Evolutionary conservation across 1,140 invertebrate species (phyloP).

Genomic region (Helicorthomorpha holstii): DNA sequence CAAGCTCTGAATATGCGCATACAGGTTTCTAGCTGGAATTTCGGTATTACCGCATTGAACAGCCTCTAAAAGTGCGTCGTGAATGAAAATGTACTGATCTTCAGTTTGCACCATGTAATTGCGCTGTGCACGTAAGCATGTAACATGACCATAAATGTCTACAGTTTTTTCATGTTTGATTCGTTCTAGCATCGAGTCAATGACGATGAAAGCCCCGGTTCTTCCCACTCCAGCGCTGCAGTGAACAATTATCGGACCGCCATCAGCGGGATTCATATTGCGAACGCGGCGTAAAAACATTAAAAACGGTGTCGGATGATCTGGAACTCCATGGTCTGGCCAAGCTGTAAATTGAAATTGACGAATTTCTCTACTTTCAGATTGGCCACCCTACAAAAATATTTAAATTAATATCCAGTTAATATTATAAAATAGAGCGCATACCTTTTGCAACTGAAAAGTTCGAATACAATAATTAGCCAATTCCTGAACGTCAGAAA

Average conservation of each 20-base stretch:
- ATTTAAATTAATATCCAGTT: background rate
- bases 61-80: constrained; percentile 89
- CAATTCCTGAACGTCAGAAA: constrained; percentile 85
- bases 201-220: constrained; percentile 96
- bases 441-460: constrained; percentile 61
- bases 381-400: constrained; percentile 24
- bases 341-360: constrained; percentile 98
- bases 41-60: constrained; percentile 90
- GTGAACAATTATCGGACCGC: constrained; percentile 88
- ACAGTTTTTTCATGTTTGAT: constrained; percentile 91
- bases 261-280: constrained; percentile 67
- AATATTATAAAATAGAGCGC: background rate
- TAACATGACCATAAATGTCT: constrained; percentile 98
- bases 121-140: constrained; percentile 85
- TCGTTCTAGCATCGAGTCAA: constrained; percentile 90
- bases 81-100: constrained; percentile 99
- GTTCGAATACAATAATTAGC: constrained; percentile 95
- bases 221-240: constrained; percentile 93
- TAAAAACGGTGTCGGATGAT: constrained; percentile 94
- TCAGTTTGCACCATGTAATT: constrained; percentile 92
- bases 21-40: constrained; percentile 75
- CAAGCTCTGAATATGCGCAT: constrained; percentile 84
- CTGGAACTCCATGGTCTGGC: constrained; percentile 98
- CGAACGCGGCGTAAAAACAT: constrained; percentile 90
- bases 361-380: constrained; percentile 82